A percentile compares a stretch with the other conserved stretches of the same genome.
Conservation (phyloP, 2,113 vertebrate genomes). For the Clinocottus analis region DNA sequence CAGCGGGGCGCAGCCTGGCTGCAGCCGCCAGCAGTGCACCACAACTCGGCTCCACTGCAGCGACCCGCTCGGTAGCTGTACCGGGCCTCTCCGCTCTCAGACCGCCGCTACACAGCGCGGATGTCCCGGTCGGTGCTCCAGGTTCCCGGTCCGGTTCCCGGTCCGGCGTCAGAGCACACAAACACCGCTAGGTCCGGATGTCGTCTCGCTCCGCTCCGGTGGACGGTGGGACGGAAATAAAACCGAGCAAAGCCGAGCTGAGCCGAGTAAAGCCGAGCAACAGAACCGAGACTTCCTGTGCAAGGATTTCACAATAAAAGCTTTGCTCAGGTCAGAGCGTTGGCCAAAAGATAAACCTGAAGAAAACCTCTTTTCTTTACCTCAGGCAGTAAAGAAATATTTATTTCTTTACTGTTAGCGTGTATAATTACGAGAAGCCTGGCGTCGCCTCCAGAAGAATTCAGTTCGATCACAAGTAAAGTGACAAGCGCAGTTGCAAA, state of each 20-base stretch:
- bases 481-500: too few species aligned
- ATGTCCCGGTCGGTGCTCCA: not conserved
- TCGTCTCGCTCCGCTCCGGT: conserved; percentile 36
- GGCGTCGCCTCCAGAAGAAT: too few species aligned
- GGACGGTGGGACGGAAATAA: conserved; percentile 39
- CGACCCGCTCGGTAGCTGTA: not conserved
- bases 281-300: conserved; percentile 20
- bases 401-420: too few species aligned
- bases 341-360: too few species aligned
- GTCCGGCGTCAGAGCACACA: conserved; percentile 5
- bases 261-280: too few species aligned
- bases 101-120: not conserved
- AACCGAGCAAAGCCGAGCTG: too few species aligned
- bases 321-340: too few species aligned
- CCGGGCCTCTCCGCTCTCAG: not conserved
- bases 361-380: too few species aligned
- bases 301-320: conserved; percentile 52
- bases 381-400: too few species aligned
- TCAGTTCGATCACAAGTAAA: too few species aligned
- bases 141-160: too few species aligned
- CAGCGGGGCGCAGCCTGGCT: not conserved
- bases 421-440: too few species aligned
- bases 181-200: conserved; percentile 11
- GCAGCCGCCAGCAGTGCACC: conserved; percentile 5
- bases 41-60: not conserved